These are phyloP conservation scores for Lasioglossum villosulum DNA, from an alignment of 2,888 invertebrate genomes.

Conservation along the genomic window DNA sequence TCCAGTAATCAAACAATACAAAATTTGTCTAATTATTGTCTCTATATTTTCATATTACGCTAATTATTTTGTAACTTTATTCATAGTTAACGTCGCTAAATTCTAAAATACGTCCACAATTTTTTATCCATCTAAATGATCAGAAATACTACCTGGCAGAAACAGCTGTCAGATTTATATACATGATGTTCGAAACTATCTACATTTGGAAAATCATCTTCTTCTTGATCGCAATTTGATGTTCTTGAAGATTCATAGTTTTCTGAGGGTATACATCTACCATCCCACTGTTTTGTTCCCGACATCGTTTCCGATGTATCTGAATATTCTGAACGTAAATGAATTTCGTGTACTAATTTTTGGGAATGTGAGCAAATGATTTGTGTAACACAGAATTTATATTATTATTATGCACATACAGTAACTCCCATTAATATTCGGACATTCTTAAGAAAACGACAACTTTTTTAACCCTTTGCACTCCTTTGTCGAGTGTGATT, in stretches of 20 bases:
- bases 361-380: neutral
- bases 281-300: slow-evolving; percentile 79
- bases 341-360: slow-evolving; percentile 56
- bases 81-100: neutral
- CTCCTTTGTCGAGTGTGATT: too few species aligned
- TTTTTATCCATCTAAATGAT: neutral
- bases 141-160: slow-evolving; percentile 77
- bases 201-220: slow-evolving; percentile 40
- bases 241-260: slow-evolving; percentile 80
- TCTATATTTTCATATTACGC: neutral
- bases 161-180: slow-evolving; percentile 77
- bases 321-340: slow-evolving; percentile 74
- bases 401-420: neutral
- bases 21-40: too few species aligned
- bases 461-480: too few species aligned
- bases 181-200: slow-evolving; percentile 22
- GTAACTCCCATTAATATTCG: too few species aligned
- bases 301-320: slow-evolving; percentile 79
- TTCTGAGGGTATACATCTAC: slow-evolving; percentile 80
- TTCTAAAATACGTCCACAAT: neutral
- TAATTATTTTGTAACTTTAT: neutral
- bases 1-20: neutral
- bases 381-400: neutral
- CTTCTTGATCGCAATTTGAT: slow-evolving; percentile 77
- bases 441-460: too few species aligned